phyloP scores from a whole-genome alignment of 2,797 vertebrate genomes.

The Spinus olivaceus region DNA sequence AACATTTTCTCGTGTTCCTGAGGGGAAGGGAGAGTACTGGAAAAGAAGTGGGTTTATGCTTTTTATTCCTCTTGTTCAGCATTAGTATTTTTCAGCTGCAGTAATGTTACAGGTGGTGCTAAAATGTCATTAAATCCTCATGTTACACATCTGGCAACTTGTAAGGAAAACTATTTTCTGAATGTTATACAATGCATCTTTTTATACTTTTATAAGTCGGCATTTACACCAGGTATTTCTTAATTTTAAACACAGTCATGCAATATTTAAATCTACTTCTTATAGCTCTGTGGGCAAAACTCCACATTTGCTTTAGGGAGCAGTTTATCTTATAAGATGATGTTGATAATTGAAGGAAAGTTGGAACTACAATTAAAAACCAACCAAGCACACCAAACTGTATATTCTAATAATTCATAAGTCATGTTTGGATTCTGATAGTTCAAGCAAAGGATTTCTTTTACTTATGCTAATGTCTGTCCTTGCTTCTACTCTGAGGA shows the following conservation, averaged over 20 bases:
- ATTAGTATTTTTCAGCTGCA: not conserved
- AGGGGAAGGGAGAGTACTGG: not conserved
- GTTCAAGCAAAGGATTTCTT: not conserved
- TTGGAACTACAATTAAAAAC: not conserved
- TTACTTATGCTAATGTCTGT: not conserved
- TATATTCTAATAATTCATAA: not conserved
- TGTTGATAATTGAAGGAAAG: not conserved
- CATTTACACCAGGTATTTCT: not conserved
- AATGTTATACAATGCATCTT: not conserved
- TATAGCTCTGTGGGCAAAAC: not conserved
- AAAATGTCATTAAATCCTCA: conserved; percentile 4
- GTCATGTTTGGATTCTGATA: not conserved
- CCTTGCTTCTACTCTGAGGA: not conserved
- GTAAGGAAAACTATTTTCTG: not conserved
- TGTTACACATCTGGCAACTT: not conserved
- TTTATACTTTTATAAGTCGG: not conserved
- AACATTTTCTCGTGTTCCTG: not conserved
- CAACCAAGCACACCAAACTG: not conserved
- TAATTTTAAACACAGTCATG: not conserved
- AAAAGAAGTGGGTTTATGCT: not conserved
- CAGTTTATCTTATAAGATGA: not conserved
- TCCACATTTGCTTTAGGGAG: not conserved
- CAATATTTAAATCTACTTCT: not conserved
- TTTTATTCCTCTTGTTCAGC: not conserved
- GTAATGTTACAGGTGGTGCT: not conserved